Percentiles rank a stretch among this genome's conserved stretches.
phyloP scores from a whole-genome alignment of 2,797 vertebrate species.

The Glyptemys insculpta region DNA sequence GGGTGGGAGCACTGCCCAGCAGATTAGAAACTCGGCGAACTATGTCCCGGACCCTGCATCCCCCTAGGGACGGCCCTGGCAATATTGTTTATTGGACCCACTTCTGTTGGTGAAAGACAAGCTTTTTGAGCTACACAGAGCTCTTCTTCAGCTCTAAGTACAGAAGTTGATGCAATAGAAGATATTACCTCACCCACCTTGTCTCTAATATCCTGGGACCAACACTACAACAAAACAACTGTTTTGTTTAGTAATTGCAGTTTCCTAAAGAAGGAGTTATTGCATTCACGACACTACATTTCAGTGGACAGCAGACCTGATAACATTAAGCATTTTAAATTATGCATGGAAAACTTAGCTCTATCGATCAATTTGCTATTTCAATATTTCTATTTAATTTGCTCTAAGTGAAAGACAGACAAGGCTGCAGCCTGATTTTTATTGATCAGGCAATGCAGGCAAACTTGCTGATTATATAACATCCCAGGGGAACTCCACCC shows the following conservation, averaged over 20 bases:
- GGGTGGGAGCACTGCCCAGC: too few relatives aligned
- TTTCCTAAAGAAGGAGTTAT: not conserved
- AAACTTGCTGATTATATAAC: not conserved
- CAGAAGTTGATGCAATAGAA: not conserved
- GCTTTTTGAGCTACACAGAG: not conserved
- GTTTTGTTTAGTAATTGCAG: not conserved
- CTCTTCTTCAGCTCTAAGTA: not conserved
- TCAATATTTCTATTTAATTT: conserved; percentile 39
- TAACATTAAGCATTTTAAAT: not conserved
- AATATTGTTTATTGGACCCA: not conserved
- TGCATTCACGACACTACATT: not conserved
- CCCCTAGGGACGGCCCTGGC: too few relatives aligned
- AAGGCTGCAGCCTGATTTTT: conserved; percentile 26
- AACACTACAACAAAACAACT: not conserved
- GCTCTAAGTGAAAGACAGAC: not conserved
- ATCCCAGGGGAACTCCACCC: conserved; percentile 9
- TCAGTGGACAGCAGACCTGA: not conserved
- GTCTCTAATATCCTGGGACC: not conserved
- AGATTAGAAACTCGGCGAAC: too few relatives aligned
- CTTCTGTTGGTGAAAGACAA: not conserved
- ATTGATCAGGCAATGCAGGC: not conserved
- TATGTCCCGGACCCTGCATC: too few relatives aligned
- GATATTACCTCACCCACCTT: not conserved
- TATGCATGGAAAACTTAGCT: not conserved
- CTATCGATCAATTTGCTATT: conserved; percentile 21